These are phyloP conservation scores for Macropodus opercularis DNA, from an alignment of 2,797 vertebrate genomes.

Conservation along the genomic window DNA sequence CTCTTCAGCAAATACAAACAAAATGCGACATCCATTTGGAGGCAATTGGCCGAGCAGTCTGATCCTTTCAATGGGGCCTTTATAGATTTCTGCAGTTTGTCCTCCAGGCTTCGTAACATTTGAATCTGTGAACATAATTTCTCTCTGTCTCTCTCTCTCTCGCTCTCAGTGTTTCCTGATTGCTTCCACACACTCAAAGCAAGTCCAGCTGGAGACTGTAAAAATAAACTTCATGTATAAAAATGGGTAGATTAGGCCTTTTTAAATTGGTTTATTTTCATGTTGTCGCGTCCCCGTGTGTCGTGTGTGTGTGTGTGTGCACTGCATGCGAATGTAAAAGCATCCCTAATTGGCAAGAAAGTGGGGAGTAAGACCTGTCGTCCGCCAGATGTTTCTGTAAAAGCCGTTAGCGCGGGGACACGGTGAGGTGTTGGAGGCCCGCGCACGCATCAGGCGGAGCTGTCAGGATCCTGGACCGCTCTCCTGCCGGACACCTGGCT, in stretches of 20 bases:
- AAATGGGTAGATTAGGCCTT: slow-evolving; percentile 76
- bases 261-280: slow-evolving; percentile 80
- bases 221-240: slow-evolving; percentile 82
- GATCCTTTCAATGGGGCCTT: slow-evolving; percentile 57
- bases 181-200: slow-evolving; percentile 74
- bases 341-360: slow-evolving; percentile 74
- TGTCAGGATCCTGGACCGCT: slow-evolving; percentile 39
- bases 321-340: slow-evolving; percentile 43
- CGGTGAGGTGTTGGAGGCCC: slow-evolving; percentile 66
- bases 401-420: slow-evolving; percentile 60
- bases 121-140: slow-evolving; percentile 59
- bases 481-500: slow-evolving; percentile 60
- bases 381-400: slow-evolving; percentile 76
- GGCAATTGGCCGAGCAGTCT: slow-evolving; percentile 42
- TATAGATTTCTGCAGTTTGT: slow-evolving; percentile 48
- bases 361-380: slow-evolving; percentile 55
- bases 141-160: slow-evolving; percentile 6
- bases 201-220: slow-evolving; percentile 82
- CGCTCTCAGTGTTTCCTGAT: slow-evolving; percentile 62
- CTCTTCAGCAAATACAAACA: slow-evolving; percentile 56
- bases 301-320: slow-evolving; percentile 27
- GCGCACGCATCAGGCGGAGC: slow-evolving; percentile 36
- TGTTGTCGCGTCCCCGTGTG: slow-evolving; percentile 66
- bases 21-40: slow-evolving; percentile 54
- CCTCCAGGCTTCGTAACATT: slow-evolving; percentile 58